phyloP scores from a whole-genome alignment of 1,140 invertebrate species.

The Bathynomus jamesi region DNA sequence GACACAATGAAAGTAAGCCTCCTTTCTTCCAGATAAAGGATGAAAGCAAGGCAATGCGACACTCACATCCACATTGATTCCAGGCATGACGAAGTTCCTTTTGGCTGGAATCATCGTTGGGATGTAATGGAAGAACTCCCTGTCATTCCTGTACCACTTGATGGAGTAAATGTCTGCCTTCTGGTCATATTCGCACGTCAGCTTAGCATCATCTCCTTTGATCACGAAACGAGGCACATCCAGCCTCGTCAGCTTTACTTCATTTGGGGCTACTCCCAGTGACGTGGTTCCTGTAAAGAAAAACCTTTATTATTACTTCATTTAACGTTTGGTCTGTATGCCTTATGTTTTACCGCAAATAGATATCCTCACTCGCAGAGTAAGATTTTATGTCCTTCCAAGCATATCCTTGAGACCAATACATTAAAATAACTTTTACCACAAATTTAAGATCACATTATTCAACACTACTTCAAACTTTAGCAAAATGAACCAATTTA shows the following conservation, averaged over 20 bases:
- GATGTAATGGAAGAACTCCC: conserved; percentile 54
- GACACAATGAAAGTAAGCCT: too few species aligned
- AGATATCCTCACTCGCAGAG: too few species aligned
- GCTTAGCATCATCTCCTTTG: background rate
- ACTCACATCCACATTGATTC: conserved; percentile 42
- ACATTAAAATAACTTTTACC: too few species aligned
- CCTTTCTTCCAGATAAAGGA: background rate
- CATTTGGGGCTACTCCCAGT: background rate
- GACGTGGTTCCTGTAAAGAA: background rate
- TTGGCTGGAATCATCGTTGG: conserved; percentile 43
- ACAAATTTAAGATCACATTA: too few species aligned
- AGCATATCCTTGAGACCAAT: too few species aligned
- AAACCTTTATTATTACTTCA: too few species aligned
- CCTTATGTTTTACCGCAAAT: too few species aligned
- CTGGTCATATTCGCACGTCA: background rate
- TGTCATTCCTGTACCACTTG: conserved; percentile 58
- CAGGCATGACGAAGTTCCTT: conserved; percentile 39
- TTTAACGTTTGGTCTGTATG: too few species aligned
- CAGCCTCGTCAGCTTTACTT: background rate
- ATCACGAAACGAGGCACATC: background rate
- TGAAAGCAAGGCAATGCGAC: background rate
- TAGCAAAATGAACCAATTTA: too few species aligned
- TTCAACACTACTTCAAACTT: too few species aligned
- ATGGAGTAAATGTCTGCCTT: conserved; percentile 50
- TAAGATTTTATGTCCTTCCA: too few species aligned